These are phyloP conservation scores for Eupithecia exiguata DNA, from an alignment of 2,888 invertebrate genomes.

Conservation along the genomic window DNA sequence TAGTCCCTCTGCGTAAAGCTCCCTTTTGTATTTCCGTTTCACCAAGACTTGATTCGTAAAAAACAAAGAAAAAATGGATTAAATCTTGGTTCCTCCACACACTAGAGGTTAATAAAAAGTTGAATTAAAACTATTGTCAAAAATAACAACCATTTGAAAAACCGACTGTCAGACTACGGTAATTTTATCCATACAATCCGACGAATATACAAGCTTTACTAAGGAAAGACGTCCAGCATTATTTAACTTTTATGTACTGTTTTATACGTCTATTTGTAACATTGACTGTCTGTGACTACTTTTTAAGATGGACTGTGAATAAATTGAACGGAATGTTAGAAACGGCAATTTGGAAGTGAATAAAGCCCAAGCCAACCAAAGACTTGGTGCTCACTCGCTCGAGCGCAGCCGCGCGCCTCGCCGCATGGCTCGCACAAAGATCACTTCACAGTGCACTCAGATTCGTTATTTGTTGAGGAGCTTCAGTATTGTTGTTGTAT, in stretches of 20 bases:
- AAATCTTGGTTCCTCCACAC: too few relatives aligned
- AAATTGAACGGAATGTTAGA: neutral
- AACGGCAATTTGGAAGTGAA: conserved; percentile 6
- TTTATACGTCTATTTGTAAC: conserved; percentile 1
- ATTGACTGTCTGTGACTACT: neutral
- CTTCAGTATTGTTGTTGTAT: neutral
- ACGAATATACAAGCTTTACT: neutral
- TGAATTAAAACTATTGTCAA: too few relatives aligned
- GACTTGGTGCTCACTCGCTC: conserved; percentile 9
- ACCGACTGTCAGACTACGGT: too few relatives aligned
- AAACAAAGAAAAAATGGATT: too few relatives aligned
- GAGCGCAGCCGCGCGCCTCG: conserved; percentile 10
- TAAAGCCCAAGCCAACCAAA: conserved; percentile 8
- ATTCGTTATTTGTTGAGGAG: neutral
- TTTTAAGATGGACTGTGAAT: neutral
- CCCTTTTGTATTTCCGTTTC: too few relatives aligned
- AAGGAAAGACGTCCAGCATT: neutral
- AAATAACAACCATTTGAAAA: too few relatives aligned
- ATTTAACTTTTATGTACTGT: neutral
- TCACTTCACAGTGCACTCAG: conserved; percentile 13
- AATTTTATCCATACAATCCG: neutral
- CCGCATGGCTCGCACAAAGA: conserved; percentile 5
- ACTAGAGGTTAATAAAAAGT: too few relatives aligned
- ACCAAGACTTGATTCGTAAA: too few relatives aligned
- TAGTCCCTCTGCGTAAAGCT: too few relatives aligned